These are phyloP conservation scores for Thera obeliscata DNA, from an alignment of 2,888 invertebrate genomes.

Conservation along the genomic window DNA sequence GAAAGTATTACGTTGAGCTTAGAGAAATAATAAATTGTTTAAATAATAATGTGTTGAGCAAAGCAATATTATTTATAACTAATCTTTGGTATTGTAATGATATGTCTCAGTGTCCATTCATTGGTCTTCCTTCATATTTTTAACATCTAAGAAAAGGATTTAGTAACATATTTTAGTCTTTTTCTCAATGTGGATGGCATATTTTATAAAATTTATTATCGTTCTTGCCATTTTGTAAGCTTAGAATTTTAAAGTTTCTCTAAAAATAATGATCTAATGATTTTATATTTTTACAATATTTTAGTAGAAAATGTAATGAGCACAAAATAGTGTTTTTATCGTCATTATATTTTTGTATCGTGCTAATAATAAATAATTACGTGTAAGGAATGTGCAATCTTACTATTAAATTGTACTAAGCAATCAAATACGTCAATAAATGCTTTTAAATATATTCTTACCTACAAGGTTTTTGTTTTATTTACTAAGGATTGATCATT, in stretches of 20 bases:
- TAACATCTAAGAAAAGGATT: background rate
- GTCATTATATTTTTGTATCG: slow-evolving; percentile 62
- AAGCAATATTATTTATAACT: slow-evolving; percentile 5
- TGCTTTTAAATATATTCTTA: slow-evolving; percentile 51
- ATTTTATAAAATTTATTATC: background rate
- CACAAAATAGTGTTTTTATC: slow-evolving; percentile 55
- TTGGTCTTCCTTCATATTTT: background rate
- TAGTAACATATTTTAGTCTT: background rate
- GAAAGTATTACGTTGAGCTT: slow-evolving; percentile 24
- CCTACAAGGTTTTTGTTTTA: slow-evolving; percentile 5
- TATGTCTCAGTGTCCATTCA: background rate
- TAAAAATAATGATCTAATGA: slow-evolving; percentile 3
- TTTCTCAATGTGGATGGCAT: too few relatives aligned
- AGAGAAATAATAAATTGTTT: background rate
- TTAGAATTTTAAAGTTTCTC: slow-evolving; percentile 14
- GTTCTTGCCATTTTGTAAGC: slow-evolving; percentile 31
- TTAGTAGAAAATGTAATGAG: slow-evolving; percentile 45
- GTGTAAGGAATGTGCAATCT: slow-evolving; percentile 52
- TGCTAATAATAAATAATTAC: slow-evolving; percentile 36
- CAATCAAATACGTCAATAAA: slow-evolving; percentile 49
- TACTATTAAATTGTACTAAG: slow-evolving; percentile 33
- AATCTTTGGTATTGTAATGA: background rate
- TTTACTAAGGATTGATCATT: too few relatives aligned
- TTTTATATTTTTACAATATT: slow-evolving; percentile 36
- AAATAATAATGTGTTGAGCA: background rate